These are phyloP conservation scores for Sogatella furcifera DNA, from an alignment of 1,140 invertebrate species.

Conservation along the genomic window DNA sequence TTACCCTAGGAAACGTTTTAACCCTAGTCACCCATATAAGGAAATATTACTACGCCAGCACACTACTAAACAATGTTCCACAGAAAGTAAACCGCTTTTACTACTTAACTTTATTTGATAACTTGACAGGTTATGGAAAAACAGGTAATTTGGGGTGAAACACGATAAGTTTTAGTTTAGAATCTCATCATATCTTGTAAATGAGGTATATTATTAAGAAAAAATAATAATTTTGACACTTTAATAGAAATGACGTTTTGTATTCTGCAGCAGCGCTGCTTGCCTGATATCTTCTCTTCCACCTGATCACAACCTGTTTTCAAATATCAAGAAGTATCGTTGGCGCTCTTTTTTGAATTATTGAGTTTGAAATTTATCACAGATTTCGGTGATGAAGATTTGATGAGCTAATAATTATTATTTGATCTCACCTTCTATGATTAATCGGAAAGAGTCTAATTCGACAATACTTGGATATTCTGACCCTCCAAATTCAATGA, in stretches of 20 bases:
- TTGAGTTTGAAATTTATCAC: too few species aligned
- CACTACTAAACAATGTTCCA: background rate
- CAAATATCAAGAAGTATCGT: too few species aligned
- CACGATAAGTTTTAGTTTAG: background rate
- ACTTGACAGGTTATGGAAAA: background rate
- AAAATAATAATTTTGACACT: background rate
- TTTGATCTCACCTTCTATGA: too few species aligned
- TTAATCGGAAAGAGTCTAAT: too few species aligned
- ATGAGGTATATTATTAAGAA: background rate
- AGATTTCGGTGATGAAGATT: too few species aligned
- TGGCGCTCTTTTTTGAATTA: too few species aligned
- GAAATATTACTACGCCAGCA: slow-evolving; percentile 24
- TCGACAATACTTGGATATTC: too few species aligned
- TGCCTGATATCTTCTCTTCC: too few species aligned
- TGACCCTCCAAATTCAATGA: too few species aligned
- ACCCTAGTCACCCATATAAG: slow-evolving; percentile 21
- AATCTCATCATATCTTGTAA: background rate
- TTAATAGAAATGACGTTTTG: background rate
- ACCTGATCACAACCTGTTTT: too few species aligned
- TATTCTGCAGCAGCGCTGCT: background rate
- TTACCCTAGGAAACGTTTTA: slow-evolving; percentile 29
- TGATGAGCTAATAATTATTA: too few species aligned
- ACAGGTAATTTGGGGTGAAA: background rate
- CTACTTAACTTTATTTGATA: background rate
- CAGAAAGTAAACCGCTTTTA: slow-evolving; percentile 7